phyloP scores from a whole-genome alignment of 2,888 invertebrate species.

The Hecatera dysodea region DNA sequence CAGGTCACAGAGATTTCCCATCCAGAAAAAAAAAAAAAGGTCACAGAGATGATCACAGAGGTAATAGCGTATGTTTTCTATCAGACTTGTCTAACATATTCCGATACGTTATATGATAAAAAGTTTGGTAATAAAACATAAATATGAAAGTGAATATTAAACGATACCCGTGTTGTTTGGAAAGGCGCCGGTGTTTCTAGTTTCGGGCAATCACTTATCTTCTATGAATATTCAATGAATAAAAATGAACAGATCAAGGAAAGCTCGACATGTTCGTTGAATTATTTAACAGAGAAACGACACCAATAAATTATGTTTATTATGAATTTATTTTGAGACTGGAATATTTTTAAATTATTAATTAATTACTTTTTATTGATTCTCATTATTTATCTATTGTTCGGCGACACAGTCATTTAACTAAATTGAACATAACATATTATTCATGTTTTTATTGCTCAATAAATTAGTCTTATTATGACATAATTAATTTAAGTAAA shows the following conservation, averaged over 20 bases:
- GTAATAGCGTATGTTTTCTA: slow-evolving; percentile 15
- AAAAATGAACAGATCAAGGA: slow-evolving; percentile 57
- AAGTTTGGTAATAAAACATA: slow-evolving; percentile 57
- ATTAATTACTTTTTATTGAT: slow-evolving; percentile 9
- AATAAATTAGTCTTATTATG: slow-evolving; percentile 27
- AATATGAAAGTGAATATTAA: slow-evolving; percentile 67
- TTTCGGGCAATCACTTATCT: slow-evolving; percentile 55
- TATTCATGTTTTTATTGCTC: slow-evolving; percentile 10
- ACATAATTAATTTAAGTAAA: slow-evolving; percentile 24
- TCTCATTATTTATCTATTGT: slow-evolving; percentile 32
- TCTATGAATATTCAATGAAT: slow-evolving; percentile 69
- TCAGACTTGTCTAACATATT: slow-evolving; percentile 22
- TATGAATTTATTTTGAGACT: slow-evolving; percentile 16
- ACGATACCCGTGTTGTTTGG: slow-evolving; percentile 52
- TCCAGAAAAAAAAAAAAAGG: too few relatives aligned
- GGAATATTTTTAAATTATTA: slow-evolving; percentile 20
- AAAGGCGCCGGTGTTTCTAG: slow-evolving; percentile 57
- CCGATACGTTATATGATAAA: slow-evolving; percentile 29
- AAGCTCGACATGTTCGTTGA: slow-evolving; percentile 72
- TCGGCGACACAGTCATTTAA: neutral
- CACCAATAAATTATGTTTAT: slow-evolving; percentile 64
- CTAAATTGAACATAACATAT: slow-evolving; percentile 5
- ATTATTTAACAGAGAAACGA: slow-evolving; percentile 79
- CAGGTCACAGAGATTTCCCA: too few relatives aligned
- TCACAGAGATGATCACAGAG: slow-evolving; percentile 1